These are phyloP conservation scores for Apteryx owenii DNA, from an alignment of 2,113 vertebrate genomes.

Conservation along the genomic window DNA sequence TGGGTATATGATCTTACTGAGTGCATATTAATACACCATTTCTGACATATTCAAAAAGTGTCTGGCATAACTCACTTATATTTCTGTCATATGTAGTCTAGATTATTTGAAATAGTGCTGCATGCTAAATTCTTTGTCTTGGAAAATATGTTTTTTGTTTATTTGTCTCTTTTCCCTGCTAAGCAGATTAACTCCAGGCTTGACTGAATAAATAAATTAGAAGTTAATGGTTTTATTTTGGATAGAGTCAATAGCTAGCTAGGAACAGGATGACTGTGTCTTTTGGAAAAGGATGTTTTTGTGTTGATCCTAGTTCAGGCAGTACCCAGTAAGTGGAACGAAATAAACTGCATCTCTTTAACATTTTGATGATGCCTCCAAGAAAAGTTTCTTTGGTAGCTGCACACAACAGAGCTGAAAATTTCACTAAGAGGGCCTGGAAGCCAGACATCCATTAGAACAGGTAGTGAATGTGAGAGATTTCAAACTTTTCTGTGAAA, in stretches of 20 bases:
- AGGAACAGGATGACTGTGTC: background rate
- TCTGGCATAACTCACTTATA: background rate
- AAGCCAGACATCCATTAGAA: background rate
- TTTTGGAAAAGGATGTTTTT: background rate
- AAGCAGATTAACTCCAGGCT: background rate
- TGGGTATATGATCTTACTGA: background rate
- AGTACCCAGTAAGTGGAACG: background rate
- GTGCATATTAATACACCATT: background rate
- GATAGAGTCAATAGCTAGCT: background rate
- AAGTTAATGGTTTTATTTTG: conserved; percentile 7
- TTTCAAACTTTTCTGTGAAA: background rate
- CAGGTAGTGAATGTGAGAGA: background rate
- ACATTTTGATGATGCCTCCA: background rate
- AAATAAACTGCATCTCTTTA: background rate
- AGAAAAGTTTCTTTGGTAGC: background rate
- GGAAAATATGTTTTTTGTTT: background rate
- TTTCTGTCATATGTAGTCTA: background rate
- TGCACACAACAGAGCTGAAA: background rate
- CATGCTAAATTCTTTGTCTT: background rate
- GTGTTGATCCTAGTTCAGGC: background rate
- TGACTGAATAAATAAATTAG: conserved; percentile 5
- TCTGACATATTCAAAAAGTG: background rate
- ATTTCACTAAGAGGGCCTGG: background rate
- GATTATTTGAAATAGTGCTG: conserved; percentile 1
- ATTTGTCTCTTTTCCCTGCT: background rate